These are phyloP conservation scores for Galerucella pusilla DNA, from an alignment of 2,888 invertebrate species.

Conservation along the genomic window DNA sequence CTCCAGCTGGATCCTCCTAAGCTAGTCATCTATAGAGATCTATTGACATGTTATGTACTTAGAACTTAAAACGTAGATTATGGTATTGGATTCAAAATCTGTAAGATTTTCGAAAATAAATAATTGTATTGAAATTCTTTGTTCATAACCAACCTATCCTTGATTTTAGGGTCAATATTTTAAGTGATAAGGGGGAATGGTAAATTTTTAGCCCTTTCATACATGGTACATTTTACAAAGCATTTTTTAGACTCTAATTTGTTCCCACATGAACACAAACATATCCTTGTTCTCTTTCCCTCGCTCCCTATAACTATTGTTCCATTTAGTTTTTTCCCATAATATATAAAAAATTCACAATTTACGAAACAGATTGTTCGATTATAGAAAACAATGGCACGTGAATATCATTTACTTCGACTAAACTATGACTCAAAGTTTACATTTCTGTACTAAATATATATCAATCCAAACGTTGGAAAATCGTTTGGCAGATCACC, in stretches of 20 bases:
- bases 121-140: not conserved
- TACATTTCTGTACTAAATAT: conserved; percentile 7
- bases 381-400: not conserved
- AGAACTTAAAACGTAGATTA: conserved; percentile 1
- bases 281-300: too few species aligned
- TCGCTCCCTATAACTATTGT: too few species aligned
- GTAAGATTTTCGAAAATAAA: conserved; percentile 8
- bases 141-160: too few species aligned
- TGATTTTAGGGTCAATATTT: too few species aligned
- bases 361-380: not conserved
- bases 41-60: not conserved
- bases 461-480: not conserved
- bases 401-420: not conserved
- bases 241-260: too few species aligned
- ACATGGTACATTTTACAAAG: too few species aligned
- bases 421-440: conserved; percentile 6
- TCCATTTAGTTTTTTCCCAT: too few species aligned
- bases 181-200: too few species aligned
- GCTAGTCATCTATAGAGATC: not conserved
- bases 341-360: too few species aligned
- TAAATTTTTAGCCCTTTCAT: too few species aligned
- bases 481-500: conserved; percentile 23
- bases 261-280: too few species aligned
- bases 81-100: not conserved
- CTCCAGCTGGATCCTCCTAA: conserved; percentile 34